phyloP scores from a whole-genome alignment of 2,888 invertebrate species.

The Drosophila kuntzei region DNA sequence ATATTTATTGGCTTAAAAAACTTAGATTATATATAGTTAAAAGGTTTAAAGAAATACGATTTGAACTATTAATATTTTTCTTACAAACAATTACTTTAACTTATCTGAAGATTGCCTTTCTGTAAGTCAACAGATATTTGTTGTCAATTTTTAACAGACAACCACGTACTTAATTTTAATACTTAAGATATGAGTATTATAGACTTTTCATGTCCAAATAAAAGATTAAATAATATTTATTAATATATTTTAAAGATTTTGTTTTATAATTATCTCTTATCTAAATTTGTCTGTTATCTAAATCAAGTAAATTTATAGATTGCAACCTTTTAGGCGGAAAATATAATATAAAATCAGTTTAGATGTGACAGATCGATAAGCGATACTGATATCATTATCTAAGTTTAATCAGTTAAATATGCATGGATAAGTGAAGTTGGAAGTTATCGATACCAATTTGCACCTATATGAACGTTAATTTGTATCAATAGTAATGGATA shows the following conservation, averaged over 20 bases:
- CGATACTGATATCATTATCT: neutral
- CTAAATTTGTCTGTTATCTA: neutral
- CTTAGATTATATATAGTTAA: too few species aligned
- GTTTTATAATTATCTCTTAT: neutral
- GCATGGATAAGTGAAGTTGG: neutral
- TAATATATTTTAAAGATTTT: neutral
- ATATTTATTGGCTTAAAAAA: too few species aligned
- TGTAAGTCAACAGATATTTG: neutral
- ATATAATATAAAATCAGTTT: too few species aligned
- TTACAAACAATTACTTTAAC: too few species aligned
- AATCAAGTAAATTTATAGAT: neutral
- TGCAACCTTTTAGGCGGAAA: neutral
- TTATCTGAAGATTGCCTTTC: too few species aligned
- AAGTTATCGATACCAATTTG: neutral
- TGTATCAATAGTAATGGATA: neutral
- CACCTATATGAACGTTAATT: neutral
- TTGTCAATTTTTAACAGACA: too few species aligned
- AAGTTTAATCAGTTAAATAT: neutral
- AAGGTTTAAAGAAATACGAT: too few species aligned
- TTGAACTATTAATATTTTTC: too few species aligned
- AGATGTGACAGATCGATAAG: too few species aligned
- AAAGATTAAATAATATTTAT: neutral
- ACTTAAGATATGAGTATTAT: neutral
- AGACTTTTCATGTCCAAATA: neutral
- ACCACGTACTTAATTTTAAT: neutral